A percentile compares a stretch with the other conserved stretches of the same genome.
Evolutionary conservation across 2,113 vertebrate genomes (phyloP).

Genomic region (Echinops telfairi): DNA sequence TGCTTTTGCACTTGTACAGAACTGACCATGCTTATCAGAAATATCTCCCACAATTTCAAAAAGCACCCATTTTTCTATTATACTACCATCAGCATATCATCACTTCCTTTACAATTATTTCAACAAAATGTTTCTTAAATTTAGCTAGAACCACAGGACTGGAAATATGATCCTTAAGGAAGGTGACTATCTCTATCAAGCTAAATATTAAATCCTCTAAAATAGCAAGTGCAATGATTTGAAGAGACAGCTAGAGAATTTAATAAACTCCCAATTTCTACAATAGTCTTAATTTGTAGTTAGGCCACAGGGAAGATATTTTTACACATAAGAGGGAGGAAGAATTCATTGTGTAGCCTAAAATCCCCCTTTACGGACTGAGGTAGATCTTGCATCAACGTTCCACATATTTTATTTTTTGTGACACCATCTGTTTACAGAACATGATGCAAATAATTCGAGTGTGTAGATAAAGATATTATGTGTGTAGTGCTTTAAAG

Average conservation of each 20-base stretch:
- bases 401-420: conserved; percentile 51
- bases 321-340: neutral
- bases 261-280: neutral
- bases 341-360: neutral
- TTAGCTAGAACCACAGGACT: neutral
- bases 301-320: conserved; percentile 29
- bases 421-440: neutral
- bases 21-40: neutral
- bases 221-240: conserved; percentile 10
- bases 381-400: neutral
- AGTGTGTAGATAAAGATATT: conserved; percentile 18
- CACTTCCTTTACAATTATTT: conserved; percentile 30
- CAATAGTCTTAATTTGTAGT: neutral
- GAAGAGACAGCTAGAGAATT: conserved; percentile 38
- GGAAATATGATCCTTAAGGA: conserved; percentile 51
- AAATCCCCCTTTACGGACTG: neutral
- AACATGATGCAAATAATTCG: conserved; percentile 22
- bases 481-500: neutral
- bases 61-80: conserved; percentile 6
- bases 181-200: neutral
- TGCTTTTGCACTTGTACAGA: neutral
- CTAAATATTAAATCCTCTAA: conserved; percentile 53
- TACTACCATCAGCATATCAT: neutral
- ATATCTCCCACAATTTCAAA: neutral
- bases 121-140: conserved; percentile 31